phyloP scores from a whole-genome alignment of 2,113 vertebrate genomes.

The Catharus bicknelli region DNA sequence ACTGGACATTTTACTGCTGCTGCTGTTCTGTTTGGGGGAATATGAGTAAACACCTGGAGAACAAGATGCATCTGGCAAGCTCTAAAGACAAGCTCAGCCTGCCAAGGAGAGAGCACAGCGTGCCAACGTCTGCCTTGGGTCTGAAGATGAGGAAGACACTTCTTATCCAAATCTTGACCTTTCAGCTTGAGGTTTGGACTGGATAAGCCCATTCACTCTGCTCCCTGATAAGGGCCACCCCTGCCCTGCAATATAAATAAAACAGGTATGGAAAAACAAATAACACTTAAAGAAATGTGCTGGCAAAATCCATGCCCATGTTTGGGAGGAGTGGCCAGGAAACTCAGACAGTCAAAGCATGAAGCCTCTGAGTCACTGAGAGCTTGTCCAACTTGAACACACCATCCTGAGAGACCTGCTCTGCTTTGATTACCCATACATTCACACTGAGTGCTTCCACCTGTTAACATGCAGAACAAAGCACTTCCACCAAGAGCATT shows the following conservation, averaged over 20 bases:
- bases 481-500: slow-evolving; percentile 41
- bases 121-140: not conserved
- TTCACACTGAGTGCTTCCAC: slow-evolving; percentile 11
- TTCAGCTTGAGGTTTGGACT: not conserved
- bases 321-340: not conserved
- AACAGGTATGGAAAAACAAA: not conserved
- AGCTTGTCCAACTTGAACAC: not conserved
- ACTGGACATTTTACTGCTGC: not conserved
- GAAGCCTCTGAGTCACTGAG: not conserved
- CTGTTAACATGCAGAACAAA: slow-evolving; percentile 41
- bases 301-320: not conserved
- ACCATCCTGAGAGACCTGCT: not conserved
- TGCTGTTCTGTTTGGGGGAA: not conserved
- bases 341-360: not conserved
- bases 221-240: not conserved
- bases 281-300: not conserved
- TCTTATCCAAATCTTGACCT: not conserved
- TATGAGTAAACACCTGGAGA: not conserved
- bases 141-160: not conserved
- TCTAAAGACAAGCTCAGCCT: not conserved
- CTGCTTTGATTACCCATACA: slow-evolving; percentile 2
- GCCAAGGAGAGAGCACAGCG: not conserved
- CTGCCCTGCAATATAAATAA: not conserved
- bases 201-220: not conserved
- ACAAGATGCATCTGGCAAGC: not conserved